Conservation (phyloP, 2,888 invertebrate species). For the Chloroclysta siterata region DNA sequence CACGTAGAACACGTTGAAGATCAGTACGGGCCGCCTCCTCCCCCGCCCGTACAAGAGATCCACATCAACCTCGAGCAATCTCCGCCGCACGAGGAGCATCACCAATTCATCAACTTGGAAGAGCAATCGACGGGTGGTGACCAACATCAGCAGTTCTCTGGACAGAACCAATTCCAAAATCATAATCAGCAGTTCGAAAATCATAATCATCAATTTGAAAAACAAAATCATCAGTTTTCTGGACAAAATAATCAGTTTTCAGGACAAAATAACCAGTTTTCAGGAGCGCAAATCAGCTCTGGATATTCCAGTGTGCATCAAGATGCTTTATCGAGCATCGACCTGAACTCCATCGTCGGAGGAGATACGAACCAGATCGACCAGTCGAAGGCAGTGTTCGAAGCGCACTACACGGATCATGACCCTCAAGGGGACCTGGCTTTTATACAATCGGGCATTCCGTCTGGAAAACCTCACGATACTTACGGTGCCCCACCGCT, state of each 20-base stretch:
- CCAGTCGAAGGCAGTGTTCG: conserved; percentile 79
- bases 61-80: conserved; percentile 63
- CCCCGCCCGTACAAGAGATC: conserved; percentile 62
- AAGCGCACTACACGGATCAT: conserved; percentile 77
- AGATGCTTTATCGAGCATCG: conserved; percentile 73
- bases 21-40: conserved; percentile 70
- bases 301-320: conserved; percentile 78
- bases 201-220: not conserved
- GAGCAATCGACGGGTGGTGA: conserved; percentile 13
- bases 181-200: conserved; percentile 5
- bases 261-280: conserved; percentile 19
- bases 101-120: conserved; percentile 32
- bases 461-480: conserved; percentile 59
- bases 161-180: conserved; percentile 2
- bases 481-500: conserved; percentile 73
- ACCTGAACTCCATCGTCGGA: conserved; percentile 73
- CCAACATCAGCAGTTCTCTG: conserved; percentile 40
- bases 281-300: conserved; percentile 62
- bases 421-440: conserved; percentile 53
- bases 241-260: conserved; percentile 23
- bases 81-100: conserved; percentile 46
- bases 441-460: conserved; percentile 47
- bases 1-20: conserved; percentile 57
- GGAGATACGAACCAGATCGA: conserved; percentile 79
- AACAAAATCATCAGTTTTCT: conserved; percentile 6